A percentile compares a stretch with the other conserved stretches of the same genome.
Conservation (phyloP, 2,797 vertebrate species). For the Characodon lateralis region DNA sequence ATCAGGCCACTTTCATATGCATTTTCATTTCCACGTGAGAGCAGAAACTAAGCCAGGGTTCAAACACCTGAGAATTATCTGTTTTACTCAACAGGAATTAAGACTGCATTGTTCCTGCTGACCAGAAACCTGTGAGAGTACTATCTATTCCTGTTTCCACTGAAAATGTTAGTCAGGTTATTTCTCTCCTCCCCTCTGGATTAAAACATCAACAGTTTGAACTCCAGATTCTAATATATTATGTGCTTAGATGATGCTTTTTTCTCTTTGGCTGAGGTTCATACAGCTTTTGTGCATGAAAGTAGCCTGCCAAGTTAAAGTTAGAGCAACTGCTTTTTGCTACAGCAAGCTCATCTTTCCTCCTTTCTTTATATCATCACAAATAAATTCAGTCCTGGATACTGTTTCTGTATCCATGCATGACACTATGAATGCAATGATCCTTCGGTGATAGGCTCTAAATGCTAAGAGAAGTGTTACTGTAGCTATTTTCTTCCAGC, state of each 20-base stretch:
- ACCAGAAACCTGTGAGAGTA: background rate
- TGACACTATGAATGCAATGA: too few relatives aligned
- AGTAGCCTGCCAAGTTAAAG: background rate
- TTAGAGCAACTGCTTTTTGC: background rate
- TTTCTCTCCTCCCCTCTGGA: background rate
- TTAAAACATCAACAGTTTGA: background rate
- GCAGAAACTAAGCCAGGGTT: conserved; percentile 18
- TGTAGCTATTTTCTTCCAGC: too few relatives aligned
- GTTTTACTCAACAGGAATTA: background rate
- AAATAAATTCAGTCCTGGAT: background rate
- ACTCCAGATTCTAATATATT: background rate
- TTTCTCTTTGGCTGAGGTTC: background rate
- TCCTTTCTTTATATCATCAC: background rate
- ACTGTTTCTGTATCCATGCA: too few relatives aligned
- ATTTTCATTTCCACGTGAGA: conserved; percentile 41
- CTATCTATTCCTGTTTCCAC: background rate
- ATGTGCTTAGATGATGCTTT: background rate
- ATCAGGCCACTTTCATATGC: conserved; percentile 5
- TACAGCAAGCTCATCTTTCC: background rate
- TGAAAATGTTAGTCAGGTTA: background rate
- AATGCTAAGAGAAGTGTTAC: too few relatives aligned
- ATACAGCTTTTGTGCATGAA: background rate
- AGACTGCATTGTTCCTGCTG: conserved; percentile 2
- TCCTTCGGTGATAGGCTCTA: too few relatives aligned
- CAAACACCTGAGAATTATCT: conserved; percentile 6